Base-by-base conservation (phyloP, 2,888 invertebrate species). In the Lumbricus terrestris region DNA sequence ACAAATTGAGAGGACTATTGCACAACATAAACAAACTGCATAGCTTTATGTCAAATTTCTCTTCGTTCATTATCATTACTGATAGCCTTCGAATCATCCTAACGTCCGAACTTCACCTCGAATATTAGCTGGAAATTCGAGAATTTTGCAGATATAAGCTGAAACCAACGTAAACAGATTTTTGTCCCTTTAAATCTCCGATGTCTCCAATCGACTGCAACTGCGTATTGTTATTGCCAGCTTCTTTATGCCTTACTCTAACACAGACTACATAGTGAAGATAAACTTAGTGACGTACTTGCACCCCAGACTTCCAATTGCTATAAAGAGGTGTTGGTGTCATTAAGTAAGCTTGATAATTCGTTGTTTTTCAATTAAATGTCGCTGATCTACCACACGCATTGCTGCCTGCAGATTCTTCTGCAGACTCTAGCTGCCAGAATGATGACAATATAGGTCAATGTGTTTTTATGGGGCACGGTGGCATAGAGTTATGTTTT, bases 181-280 rank as follows among this genome's bases (percentile, higher is more conserved):
- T n/a, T 69, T 69, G 47, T n/a, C 69, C 69, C 69, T 69, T 69
- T 69, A 69, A 69, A 69, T 69, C 69, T 69, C 29, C n/a, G 69
- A 69, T 69, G 69, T 69, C 69, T 69, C 8, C 69, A 0, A n/a
- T 69, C 69, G 2, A n/a, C 69, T 69, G n/a, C 69, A 69, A 69
- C 69, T 69, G 69, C 69, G 69, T 69, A 69, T 69, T 69, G 69
- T 69, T 69, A 69, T 69, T 69, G 69, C 69, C 69, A 69, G 69
- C 69, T 69, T 69, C 69, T n/a, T n/a, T 69, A 69, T 69, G n/a
- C 69, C 16, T 69, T 69, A 69, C 69, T 69, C 29, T 69, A 69
- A 11, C 69, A 69, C 69, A n/a, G 69, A 69, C 69, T 69, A 69
- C 13, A 69, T 69, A 69, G 18, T 16, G 16, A 23, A 29, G 29